Evolutionary conservation across 2,797 vertebrate species (phyloP).

Genomic region (Octomys mimax): DNA sequence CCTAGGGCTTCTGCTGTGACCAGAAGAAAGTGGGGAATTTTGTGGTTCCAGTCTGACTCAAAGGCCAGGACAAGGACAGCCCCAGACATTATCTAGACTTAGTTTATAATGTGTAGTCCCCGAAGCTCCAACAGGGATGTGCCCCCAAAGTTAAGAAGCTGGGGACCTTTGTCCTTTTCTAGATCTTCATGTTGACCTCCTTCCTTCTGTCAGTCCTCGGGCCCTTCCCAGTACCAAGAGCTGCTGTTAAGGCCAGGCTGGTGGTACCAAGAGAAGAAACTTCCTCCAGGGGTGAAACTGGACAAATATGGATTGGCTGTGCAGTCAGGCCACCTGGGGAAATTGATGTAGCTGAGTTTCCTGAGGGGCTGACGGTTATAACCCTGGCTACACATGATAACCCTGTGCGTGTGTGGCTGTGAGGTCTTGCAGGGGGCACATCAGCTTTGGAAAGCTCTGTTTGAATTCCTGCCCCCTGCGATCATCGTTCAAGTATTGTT

Average conservation of each 20-base stretch:
- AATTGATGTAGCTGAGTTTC: too few species aligned
- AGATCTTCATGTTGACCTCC: neutral
- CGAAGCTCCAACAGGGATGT: neutral
- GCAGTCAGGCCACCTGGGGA: too few species aligned
- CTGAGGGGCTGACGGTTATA: too few species aligned
- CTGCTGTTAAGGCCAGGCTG: neutral
- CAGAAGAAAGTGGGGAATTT: neutral
- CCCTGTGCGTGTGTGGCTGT: too few species aligned
- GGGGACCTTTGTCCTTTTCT: neutral
- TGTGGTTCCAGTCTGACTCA: neutral
- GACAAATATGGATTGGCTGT: too few species aligned
- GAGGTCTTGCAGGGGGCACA: too few species aligned
- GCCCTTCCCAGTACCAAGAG: neutral
- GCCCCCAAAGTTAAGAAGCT: neutral
- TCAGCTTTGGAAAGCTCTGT: too few species aligned
- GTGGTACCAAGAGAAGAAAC: neutral
- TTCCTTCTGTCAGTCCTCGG: neutral
- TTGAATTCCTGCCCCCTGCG: too few species aligned
- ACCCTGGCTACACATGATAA: too few species aligned
- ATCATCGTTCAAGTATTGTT: too few species aligned
- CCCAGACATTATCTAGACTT: neutral
- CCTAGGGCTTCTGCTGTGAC: neutral
- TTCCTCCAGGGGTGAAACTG: too few species aligned
- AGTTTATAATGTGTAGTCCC: neutral
- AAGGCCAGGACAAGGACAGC: neutral